Conservation (phyloP, 2,797 vertebrate genomes). For the Chiloscyllium punctatum region DNA sequence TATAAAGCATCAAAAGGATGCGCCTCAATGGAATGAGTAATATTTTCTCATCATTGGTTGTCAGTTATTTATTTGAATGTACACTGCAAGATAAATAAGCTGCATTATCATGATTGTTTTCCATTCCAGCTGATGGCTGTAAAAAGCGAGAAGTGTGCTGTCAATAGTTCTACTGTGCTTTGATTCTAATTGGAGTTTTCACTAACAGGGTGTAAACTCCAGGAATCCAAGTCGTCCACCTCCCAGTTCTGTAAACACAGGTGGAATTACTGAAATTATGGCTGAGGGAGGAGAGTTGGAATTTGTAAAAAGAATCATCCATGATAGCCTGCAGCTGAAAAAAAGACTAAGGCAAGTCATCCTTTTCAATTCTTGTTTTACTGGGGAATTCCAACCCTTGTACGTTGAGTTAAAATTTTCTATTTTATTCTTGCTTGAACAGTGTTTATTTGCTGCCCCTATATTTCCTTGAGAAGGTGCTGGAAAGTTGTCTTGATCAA, state of each 20-base stretch:
- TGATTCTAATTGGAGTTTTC: neutral
- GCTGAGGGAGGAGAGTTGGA: slow-evolving; percentile 95
- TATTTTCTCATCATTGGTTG: neutral
- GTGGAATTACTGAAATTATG: slow-evolving; percentile 98
- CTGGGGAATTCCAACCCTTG: slow-evolving; percentile 26
- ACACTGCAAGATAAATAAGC: neutral
- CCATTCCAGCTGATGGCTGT: neutral
- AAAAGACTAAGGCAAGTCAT: slow-evolving; percentile 71
- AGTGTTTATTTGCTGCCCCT: no score
- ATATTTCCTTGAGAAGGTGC: no score
- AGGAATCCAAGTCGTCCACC: slow-evolving; percentile 87
- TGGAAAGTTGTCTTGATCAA: no score
- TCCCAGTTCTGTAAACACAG: slow-evolving; percentile 95
- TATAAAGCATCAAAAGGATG: neutral
- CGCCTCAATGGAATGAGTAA: neutral
- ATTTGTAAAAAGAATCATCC: slow-evolving; percentile 98
- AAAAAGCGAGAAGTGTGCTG: neutral
- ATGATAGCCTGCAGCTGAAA: slow-evolving; percentile 93
- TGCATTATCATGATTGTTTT: neutral
- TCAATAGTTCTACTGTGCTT: neutral
- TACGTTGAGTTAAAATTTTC: neutral
- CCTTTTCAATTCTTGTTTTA: neutral
- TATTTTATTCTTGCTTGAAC: no score
- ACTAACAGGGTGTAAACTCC: slow-evolving; percentile 85
- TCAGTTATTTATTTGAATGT: neutral